Conservation (phyloP, 2,113 vertebrate species). For the Mastomys natalensis region DNA sequence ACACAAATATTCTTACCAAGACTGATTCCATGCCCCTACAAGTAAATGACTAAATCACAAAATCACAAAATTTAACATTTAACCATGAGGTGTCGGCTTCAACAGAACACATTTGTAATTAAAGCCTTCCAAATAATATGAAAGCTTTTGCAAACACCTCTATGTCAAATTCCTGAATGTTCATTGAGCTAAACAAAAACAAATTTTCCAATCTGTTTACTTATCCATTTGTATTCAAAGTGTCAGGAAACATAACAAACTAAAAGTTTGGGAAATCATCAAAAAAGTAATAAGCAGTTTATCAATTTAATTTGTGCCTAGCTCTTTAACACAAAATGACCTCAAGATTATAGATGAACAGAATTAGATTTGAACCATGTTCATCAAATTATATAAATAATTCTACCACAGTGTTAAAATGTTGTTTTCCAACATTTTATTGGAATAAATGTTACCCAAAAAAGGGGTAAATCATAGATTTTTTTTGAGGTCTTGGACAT, state of each 20-base stretch:
- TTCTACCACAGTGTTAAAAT: not conserved
- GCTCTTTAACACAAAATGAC: not conserved
- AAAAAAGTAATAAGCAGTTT: slow-evolving; percentile 14
- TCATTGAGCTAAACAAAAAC: not conserved
- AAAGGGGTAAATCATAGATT: not conserved
- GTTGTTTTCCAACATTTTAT: too few relatives aligned
- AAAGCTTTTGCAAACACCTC: not conserved
- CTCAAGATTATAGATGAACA: not conserved
- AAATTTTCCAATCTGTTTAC: not conserved
- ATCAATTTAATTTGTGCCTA: not conserved
- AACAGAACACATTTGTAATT: not conserved
- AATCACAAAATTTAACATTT: slow-evolving; percentile 4
- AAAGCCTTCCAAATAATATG: not conserved
- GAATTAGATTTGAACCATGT: not conserved
- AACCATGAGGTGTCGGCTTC: not conserved
- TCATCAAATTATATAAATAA: not conserved
- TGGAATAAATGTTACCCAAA: too few relatives aligned
- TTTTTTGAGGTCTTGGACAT: not conserved
- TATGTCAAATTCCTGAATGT: not conserved
- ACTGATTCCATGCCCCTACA: not conserved
- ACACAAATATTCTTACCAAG: not conserved
- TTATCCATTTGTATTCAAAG: not conserved
- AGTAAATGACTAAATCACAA: not conserved
- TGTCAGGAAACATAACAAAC: not conserved
- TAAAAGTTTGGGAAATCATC: not conserved